Percentiles rank a stretch among this genome's conserved stretches.
Conservation (phyloP, 1,140 invertebrate genomes). For the Danaus melanippus region DNA sequence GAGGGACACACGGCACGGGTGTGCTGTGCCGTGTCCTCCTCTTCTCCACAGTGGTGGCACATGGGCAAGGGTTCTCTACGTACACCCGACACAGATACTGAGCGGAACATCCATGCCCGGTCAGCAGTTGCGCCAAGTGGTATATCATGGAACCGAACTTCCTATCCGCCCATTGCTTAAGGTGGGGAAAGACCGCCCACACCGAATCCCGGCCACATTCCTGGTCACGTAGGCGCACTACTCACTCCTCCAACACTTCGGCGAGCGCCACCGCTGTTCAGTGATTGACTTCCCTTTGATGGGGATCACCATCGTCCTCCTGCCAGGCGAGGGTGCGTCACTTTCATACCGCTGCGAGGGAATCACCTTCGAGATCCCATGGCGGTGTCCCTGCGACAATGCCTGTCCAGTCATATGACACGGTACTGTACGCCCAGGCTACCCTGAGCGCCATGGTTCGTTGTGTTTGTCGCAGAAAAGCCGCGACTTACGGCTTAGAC, state of each 20-base stretch:
- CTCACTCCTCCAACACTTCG: neutral
- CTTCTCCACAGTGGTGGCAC: slow-evolving; percentile 8
- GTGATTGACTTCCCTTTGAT: too few species aligned
- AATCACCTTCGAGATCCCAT: slow-evolving; percentile 4
- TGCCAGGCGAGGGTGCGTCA: neutral
- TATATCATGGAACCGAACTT: too few species aligned
- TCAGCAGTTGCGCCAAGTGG: too few species aligned
- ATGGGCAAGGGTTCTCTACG: neutral
- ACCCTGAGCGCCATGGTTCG: neutral
- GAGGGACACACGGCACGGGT: slow-evolving; percentile 12
- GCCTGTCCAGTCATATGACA: neutral
- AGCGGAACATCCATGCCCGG: slow-evolving; percentile 1
- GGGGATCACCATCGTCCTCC: neutral
- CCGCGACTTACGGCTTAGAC: too few species aligned
- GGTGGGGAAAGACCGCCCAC: too few species aligned
- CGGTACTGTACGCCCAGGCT: neutral
- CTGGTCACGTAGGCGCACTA: neutral
- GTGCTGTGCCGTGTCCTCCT: slow-evolving; percentile 11
- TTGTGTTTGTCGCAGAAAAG: too few species aligned
- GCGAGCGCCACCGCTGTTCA: neutral
- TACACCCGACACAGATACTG: slow-evolving; percentile 2
- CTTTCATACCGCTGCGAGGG: slow-evolving; percentile 4
- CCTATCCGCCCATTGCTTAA: too few species aligned
- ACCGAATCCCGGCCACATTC: too few species aligned
- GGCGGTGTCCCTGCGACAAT: slow-evolving; percentile 5